Evolutionary conservation across 2,113 vertebrate genomes (phyloP).

Genomic region (Colistium nudipinnis): DNA sequence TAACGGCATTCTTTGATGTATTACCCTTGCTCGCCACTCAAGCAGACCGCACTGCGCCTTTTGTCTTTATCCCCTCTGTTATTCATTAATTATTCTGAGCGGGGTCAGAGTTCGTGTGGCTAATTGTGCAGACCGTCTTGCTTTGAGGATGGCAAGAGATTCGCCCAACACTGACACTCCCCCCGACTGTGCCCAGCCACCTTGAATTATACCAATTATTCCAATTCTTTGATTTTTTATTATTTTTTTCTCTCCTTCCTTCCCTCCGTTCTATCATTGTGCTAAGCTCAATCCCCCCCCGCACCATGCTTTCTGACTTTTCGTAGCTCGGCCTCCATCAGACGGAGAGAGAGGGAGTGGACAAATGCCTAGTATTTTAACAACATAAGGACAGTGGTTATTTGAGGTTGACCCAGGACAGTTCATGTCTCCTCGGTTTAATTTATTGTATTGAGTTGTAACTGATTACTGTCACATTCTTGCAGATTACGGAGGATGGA

Average conservation of each 20-base stretch:
- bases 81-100: constrained; percentile 99
- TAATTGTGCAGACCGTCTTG: constrained; percentile 95
- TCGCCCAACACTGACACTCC: constrained; percentile 92
- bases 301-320: not conserved
- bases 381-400: not conserved
- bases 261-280: constrained; percentile 76
- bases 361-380: constrained; percentile 10
- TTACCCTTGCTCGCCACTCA: constrained; percentile 90
- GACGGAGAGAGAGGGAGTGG: too few species aligned
- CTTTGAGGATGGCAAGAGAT: constrained; percentile 89
- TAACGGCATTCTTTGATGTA: constrained; percentile 99
- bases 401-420: constrained; percentile 8
- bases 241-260: constrained; percentile 65
- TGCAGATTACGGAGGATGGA: not conserved
- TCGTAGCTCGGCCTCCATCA: constrained; percentile 39
- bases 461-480: not conserved
- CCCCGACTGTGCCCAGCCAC: constrained; percentile 94
- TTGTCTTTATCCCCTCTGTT: constrained; percentile 99
- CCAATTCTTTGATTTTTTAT: constrained; percentile 92
- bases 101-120: constrained; percentile 96
- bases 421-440: constrained; percentile 26
- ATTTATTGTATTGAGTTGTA: too few species aligned
- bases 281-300: constrained; percentile 32
- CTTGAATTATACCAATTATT: constrained; percentile 96
- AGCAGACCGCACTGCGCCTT: constrained; percentile 93